Evolutionary conservation across 2,888 invertebrate genomes (phyloP).

Genomic region (Brachycybe producta): DNA sequence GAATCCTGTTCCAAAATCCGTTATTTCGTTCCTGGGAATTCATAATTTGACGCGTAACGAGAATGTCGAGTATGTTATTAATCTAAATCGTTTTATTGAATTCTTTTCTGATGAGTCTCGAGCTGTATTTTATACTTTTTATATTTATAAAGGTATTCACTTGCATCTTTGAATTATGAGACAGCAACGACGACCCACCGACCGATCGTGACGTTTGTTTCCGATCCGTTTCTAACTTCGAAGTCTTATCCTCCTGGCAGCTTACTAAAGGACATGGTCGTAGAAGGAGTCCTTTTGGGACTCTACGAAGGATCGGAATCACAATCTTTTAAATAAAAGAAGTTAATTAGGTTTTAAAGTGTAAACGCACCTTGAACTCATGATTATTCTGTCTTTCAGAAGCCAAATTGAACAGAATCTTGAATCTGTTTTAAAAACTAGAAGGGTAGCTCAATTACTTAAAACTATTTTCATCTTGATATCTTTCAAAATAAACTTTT

Average conservation of each 20-base stretch:
- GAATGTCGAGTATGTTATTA: no score
- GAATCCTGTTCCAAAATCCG: constrained; percentile 9
- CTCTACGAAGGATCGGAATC: no score
- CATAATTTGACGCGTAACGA: no score
- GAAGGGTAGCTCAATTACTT: no score
- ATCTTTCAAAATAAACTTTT: no score
- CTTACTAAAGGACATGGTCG: constrained; percentile 3
- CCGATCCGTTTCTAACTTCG: neutral
- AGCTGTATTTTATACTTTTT: neutral
- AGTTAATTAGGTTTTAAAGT: no score
- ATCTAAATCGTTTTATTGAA: neutral
- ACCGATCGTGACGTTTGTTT: constrained; percentile 3
- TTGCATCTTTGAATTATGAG: neutral
- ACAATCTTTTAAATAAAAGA: no score
- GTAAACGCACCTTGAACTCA: no score
- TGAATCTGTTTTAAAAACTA: no score
- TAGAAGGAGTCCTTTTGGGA: neutral
- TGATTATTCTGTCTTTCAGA: no score
- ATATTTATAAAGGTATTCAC: neutral
- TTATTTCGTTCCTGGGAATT: constrained; percentile 8
- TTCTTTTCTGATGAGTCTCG: neutral
- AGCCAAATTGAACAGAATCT: no score
- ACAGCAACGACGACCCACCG: constrained; percentile 3
- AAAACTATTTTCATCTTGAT: no score
- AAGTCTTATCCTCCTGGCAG: neutral